Percentiles rank a stretch among this genome's conserved stretches.
Conservation (phyloP, 1,140 invertebrate genomes). For the Pseudobourletiella spinata region DNA sequence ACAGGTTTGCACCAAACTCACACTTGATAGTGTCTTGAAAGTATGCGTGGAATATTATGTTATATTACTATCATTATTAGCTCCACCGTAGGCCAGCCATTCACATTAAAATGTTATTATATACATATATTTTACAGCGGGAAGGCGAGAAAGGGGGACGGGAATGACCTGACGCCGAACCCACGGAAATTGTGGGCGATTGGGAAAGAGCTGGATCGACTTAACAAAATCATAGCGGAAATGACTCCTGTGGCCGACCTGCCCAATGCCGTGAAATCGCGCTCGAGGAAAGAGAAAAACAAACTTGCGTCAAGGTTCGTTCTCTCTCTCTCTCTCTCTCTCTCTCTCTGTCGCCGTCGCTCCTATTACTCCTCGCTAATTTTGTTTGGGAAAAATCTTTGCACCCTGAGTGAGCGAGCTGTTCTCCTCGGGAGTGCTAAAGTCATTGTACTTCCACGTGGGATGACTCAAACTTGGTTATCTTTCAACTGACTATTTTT, state of each 20-base stretch:
- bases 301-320: slow-evolving; percentile 77
- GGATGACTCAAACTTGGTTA: too few species aligned
- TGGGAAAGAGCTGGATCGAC: slow-evolving; percentile 83
- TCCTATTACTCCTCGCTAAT: too few species aligned
- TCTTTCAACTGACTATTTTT: too few species aligned
- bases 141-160: slow-evolving; percentile 92
- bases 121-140: slow-evolving; percentile 57
- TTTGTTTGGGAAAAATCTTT: too few species aligned
- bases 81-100: too few species aligned
- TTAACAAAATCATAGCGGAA: slow-evolving; percentile 86
- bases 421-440: not conserved
- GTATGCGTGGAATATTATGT: not conserved
- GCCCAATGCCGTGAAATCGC: slow-evolving; percentile 76
- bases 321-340: too few species aligned
- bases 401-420: too few species aligned
- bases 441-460: slow-evolving; percentile 4
- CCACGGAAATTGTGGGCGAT: slow-evolving; percentile 81
- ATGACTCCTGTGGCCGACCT: slow-evolving; percentile 91
- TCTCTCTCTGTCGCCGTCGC: too few species aligned
- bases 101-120: too few species aligned
- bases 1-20: slow-evolving; percentile 60
- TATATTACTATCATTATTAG: slow-evolving; percentile 13
- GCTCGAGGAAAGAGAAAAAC: slow-evolving; percentile 94
- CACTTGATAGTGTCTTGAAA: not conserved
- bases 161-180: slow-evolving; percentile 93